These are phyloP conservation scores for Anadara kagoshimensis DNA, from an alignment of 1,140 invertebrate species.

Conservation along the genomic window DNA sequence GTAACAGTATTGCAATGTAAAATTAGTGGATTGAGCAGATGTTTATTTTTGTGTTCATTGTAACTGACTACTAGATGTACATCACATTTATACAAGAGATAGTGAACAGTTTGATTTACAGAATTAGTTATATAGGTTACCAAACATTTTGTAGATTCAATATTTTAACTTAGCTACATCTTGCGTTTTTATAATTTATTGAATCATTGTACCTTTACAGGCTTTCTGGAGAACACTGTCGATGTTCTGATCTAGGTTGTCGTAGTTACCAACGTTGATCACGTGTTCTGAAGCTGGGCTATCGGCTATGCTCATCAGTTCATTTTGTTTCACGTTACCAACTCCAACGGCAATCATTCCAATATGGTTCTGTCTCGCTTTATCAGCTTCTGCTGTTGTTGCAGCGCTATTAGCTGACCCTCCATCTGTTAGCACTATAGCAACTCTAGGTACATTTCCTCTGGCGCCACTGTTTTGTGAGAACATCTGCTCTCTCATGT, in stretches of 20 bases:
- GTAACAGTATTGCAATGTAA: too few relatives aligned
- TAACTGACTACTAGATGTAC: too few relatives aligned
- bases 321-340: slow-evolving; percentile 51
- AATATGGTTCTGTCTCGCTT: slow-evolving; percentile 47
- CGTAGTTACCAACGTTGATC: slow-evolving; percentile 48
- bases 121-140: too few relatives aligned
- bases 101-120: too few relatives aligned
- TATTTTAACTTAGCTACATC: too few relatives aligned
- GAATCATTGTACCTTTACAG: slow-evolving; percentile 41
- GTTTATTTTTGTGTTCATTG: too few relatives aligned
- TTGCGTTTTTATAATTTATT: too few relatives aligned
- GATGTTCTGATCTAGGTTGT: slow-evolving; percentile 49
- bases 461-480: slow-evolving; percentile 50
- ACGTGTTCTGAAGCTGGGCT: slow-evolving; percentile 40
- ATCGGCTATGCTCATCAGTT: slow-evolving; percentile 58
- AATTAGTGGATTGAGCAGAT: too few relatives aligned
- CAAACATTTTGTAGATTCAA: too few relatives aligned
- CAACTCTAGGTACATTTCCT: slow-evolving; percentile 59
- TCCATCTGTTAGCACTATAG: slow-evolving; percentile 54
- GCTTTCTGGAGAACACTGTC: slow-evolving; percentile 52
- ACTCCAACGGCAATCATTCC: slow-evolving; percentile 60
- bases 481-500: slow-evolving; percentile 53
- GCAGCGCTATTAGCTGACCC: slow-evolving; percentile 37
- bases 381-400: slow-evolving; percentile 42
- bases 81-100: too few relatives aligned